Percentiles rank a stretch among this genome's conserved stretches.
These are phyloP conservation scores for Aphidius ervi DNA, from an alignment of 1,140 invertebrate genomes.

Conservation along the genomic window DNA sequence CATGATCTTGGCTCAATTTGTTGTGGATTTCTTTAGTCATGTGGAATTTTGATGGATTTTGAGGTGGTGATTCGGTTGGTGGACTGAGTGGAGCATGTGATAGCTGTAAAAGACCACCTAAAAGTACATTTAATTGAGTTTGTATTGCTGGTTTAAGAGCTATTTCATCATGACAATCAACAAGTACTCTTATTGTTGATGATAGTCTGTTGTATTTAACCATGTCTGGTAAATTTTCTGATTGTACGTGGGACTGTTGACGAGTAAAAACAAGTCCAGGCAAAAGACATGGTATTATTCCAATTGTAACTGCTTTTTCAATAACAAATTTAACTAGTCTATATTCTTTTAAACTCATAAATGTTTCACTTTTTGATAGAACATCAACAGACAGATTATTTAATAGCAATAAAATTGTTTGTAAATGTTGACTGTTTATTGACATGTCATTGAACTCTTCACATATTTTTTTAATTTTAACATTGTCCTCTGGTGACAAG, in stretches of 20 bases:
- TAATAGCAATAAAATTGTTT: constrained; percentile 32
- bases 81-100: constrained; percentile 62
- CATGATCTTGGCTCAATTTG: constrained; percentile 52
- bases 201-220: constrained; percentile 47
- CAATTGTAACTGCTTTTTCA: constrained; percentile 61
- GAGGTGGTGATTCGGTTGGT: constrained; percentile 38
- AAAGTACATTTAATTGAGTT: constrained; percentile 49
- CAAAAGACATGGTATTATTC: constrained; percentile 62
- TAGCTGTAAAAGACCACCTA: constrained; percentile 68
- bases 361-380: constrained; percentile 39
- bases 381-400: constrained; percentile 25
- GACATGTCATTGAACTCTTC: not conserved
- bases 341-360: constrained; percentile 59
- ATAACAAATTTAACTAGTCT: constrained; percentile 54
- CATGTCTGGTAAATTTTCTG: constrained; percentile 32
- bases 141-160: constrained; percentile 45
- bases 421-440: constrained; percentile 7
- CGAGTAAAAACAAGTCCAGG: constrained; percentile 61
- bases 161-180: constrained; percentile 43
- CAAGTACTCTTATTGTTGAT: constrained; percentile 37
- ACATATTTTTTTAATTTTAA: not conserved
- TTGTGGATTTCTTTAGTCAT: constrained; percentile 52
- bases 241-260: constrained; percentile 42
- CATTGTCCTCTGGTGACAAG: not conserved
- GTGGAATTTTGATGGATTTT: constrained; percentile 25